phyloP scores from a whole-genome alignment of 2,888 invertebrate genomes.

The Drosophila dives region DNA sequence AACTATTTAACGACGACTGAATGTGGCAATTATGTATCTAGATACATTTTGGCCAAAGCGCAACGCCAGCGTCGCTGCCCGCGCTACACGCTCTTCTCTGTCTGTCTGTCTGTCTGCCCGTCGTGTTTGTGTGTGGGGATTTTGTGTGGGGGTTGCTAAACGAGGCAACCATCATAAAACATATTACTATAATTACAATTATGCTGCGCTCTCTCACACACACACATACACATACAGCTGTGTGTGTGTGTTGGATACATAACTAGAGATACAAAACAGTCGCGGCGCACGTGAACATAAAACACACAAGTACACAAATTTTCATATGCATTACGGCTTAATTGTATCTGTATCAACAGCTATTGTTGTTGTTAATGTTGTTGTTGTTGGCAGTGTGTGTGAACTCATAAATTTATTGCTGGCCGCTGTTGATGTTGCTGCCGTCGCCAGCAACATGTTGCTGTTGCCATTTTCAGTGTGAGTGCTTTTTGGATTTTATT shows the following conservation, averaged over 20 bases:
- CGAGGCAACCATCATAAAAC: slow-evolving; percentile 82
- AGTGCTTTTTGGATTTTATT: slow-evolving; percentile 15
- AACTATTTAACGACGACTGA: slow-evolving; percentile 85
- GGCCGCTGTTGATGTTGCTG: slow-evolving; percentile 36
- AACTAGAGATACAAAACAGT: slow-evolving; percentile 61
- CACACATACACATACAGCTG: slow-evolving; percentile 27
- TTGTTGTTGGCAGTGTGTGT: slow-evolving; percentile 40
- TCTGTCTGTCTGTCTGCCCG: slow-evolving; percentile 34
- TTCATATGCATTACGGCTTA: slow-evolving; percentile 80
- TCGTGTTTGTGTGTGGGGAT: slow-evolving; percentile 48
- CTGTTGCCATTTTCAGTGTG: slow-evolving; percentile 17
- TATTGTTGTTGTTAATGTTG: slow-evolving; percentile 42
- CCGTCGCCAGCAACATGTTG: slow-evolving; percentile 35
- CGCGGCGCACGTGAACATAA: slow-evolving; percentile 74
- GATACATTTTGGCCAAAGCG: slow-evolving; percentile 84
- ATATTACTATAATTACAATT: slow-evolving; percentile 84
- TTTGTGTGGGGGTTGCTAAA: slow-evolving; percentile 77
- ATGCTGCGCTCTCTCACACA: slow-evolving; percentile 64
- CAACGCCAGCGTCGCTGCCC: slow-evolving; percentile 50
- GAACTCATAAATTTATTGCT: slow-evolving; percentile 76
- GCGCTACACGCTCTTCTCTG: slow-evolving; percentile 50
- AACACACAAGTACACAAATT: slow-evolving; percentile 64
- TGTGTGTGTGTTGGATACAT: slow-evolving; percentile 20
- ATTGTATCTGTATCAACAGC: slow-evolving; percentile 56
- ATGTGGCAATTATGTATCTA: slow-evolving; percentile 85